Conservation (phyloP, 1,140 invertebrate species). For the Himalopsyche phryganea region DNA sequence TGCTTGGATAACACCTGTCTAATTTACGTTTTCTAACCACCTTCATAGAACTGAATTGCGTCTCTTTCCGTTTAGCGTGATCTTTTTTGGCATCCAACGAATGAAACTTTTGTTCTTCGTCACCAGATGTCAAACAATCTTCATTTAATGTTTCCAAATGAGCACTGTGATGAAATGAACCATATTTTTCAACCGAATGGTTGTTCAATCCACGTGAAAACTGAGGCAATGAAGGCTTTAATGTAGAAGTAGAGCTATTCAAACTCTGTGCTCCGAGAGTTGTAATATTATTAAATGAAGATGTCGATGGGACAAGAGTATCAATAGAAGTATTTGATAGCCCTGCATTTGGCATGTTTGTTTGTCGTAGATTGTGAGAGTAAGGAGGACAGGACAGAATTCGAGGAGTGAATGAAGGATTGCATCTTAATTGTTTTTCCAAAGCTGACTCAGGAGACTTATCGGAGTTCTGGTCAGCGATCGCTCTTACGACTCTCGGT, state of each 20-base stretch:
- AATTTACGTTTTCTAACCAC: constrained; percentile 47
- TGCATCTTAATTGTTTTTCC: constrained; percentile 49
- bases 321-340: constrained; percentile 18
- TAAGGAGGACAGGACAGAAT: constrained; percentile 48
- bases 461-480: constrained; percentile 38
- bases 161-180: too few species aligned
- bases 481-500: constrained; percentile 45
- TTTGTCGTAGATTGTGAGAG: constrained; percentile 35
- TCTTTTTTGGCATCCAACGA: constrained; percentile 29
- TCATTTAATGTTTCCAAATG: background rate
- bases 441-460: constrained; percentile 44
- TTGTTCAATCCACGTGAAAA: too few species aligned
- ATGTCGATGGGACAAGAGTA: constrained; percentile 13
- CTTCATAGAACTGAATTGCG: constrained; percentile 43
- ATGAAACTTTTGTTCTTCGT: constrained; percentile 30
- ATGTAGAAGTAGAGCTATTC: too few species aligned
- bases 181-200: too few species aligned
- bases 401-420: constrained; percentile 48
- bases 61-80: constrained; percentile 12
- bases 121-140: background rate
- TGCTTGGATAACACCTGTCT: constrained; percentile 48
- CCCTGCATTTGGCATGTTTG: background rate
- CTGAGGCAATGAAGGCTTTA: too few species aligned
- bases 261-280: too few species aligned
- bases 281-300: constrained; percentile 1